Base-by-base conservation (phyloP, 2,888 invertebrate species). In the Acrocera orbiculus region DNA sequence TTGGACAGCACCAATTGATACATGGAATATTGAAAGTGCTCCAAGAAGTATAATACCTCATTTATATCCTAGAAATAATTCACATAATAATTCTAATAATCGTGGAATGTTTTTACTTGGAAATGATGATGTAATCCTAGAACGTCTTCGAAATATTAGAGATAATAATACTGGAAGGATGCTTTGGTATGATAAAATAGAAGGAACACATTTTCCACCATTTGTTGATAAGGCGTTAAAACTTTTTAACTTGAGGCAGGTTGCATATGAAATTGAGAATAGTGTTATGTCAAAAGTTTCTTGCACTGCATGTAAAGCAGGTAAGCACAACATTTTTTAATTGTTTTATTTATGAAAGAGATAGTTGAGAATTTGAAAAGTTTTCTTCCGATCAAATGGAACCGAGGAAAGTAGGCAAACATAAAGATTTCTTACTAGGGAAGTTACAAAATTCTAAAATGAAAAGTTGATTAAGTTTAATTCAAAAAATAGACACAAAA, bases 221-320 rank as follows among this genome's bases (percentile, higher is more conserved):
- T 78, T 86, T 46, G 77, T 86, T 9, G 81, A 85, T 47, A 81
- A 81, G 56, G 83, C 86, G 2, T 58, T 86, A 37, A 78, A 78
- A 51, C 60, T 87, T 33, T 64, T 87, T 23, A 86, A 87, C 57
- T 61, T 89, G 31, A 78, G 81, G 52, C 83, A 86, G 64, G 86
- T 87, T 1, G 74, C 79, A 34, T 71, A 67, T 46, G 89, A 89
- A 65, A 78, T 89, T 30, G 87, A 89, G 61, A 85, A 85, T 46
- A 83, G 83, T 29, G 77, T 87, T n/a, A 77, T 86, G 77, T 85
- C 85, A 2, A 82, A 76, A 56, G 85, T 89, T 2, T 85, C 85
- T 1, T 89, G 89, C 51, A 85, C 86, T 3, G 89, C 89, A 8
- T 89, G 89, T 51, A 81, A 79, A 61, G 82, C 81, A 34, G 73